Conservation (phyloP, 2,113 vertebrate genomes). For the Microtus richardsoni region DNA sequence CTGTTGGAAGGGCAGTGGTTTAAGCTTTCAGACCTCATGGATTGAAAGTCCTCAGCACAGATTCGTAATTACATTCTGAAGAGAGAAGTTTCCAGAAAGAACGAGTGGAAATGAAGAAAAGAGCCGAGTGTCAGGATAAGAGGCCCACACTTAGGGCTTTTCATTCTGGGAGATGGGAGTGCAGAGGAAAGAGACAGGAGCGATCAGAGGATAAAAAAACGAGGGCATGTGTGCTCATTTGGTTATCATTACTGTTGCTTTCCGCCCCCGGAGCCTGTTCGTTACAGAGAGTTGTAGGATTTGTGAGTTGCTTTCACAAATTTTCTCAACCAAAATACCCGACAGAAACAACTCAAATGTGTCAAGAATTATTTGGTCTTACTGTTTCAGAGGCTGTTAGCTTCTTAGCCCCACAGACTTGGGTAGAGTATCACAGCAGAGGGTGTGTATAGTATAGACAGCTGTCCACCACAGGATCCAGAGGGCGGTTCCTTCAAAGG, state of each 20-base stretch:
- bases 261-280: neutral
- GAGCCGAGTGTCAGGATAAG: neutral
- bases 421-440: neutral
- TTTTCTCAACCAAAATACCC: neutral
- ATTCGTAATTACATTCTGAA: constrained; percentile 45
- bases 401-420: neutral
- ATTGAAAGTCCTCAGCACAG: constrained; percentile 50
- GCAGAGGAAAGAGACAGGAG: neutral
- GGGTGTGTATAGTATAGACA: no score
- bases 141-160: neutral
- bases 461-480: neutral
- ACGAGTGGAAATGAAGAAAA: constrained; percentile 46
- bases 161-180: neutral
- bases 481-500: neutral
- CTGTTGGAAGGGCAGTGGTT: neutral
- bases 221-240: neutral
- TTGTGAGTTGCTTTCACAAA: neutral
- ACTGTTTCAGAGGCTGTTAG: neutral
- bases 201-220: neutral
- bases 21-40: constrained; percentile 14
- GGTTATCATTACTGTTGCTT: no score
- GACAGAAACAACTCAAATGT: neutral
- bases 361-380: neutral
- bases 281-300: neutral
- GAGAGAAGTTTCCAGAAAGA: constrained; percentile 54